A percentile compares a stretch with the other conserved stretches of the same genome.
Evolutionary conservation across 2,113 vertebrate species (phyloP).

Genomic region (Nannobrachium achirus): DNA sequence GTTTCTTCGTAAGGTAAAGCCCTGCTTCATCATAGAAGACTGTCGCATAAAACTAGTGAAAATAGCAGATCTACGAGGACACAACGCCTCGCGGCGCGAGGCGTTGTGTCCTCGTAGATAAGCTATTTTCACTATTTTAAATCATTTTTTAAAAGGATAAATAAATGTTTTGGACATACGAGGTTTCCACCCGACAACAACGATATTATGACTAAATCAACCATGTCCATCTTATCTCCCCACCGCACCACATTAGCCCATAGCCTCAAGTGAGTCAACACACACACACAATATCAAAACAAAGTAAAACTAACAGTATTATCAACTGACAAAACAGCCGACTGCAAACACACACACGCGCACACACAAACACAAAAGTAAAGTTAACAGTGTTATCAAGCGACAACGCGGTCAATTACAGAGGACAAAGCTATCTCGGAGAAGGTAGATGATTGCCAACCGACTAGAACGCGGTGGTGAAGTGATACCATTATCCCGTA

Average conservation of each 20-base stretch:
- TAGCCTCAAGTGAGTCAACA: not conserved
- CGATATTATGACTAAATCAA: not conserved
- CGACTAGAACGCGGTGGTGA: conserved; percentile 14
- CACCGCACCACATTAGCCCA: not conserved
- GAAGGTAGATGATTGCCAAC: conserved; percentile 15
- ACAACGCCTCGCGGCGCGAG: no score
- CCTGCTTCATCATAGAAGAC: no score
- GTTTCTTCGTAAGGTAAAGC: no score
- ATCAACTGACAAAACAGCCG: conserved; percentile 40
- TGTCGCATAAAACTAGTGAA: no score
- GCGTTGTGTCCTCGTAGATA: no score
- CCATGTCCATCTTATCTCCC: not conserved
- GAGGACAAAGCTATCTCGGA: conserved; percentile 14
- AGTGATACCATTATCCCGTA: conserved; percentile 30
- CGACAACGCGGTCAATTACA: conserved; percentile 1
- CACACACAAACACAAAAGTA: no score
- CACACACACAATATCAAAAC: not conserved
- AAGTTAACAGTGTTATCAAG: no score
- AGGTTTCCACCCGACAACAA: no score
- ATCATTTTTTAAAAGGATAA: no score
- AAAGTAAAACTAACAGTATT: conserved; percentile 6
- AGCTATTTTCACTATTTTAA: no score
- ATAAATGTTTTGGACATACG: no score
- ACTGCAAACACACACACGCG: not conserved
- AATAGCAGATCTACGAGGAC: no score